Evolutionary conservation across 2,797 vertebrate species (phyloP).

Genomic region (Bradypodion ventrale): DNA sequence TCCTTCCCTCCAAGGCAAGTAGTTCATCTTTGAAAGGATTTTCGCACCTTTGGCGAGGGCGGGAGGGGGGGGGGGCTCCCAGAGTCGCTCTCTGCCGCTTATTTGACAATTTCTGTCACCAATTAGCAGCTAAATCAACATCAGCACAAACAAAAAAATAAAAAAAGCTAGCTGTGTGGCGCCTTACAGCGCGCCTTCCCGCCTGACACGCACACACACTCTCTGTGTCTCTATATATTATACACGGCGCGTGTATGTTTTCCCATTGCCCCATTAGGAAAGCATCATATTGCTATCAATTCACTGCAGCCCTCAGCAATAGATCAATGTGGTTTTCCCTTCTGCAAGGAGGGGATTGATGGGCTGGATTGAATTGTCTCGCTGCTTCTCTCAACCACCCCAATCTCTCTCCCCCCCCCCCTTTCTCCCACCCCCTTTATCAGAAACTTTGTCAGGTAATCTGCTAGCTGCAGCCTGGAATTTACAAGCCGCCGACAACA

Average conservation of each 20-base stretch:
- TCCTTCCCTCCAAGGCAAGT: slow-evolving; percentile 82
- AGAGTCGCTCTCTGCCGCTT: slow-evolving; percentile 93
- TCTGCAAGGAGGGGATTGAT: slow-evolving; percentile 80
- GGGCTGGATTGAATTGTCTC: slow-evolving; percentile 87
- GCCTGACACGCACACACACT: slow-evolving; percentile 1
- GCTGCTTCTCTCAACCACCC: slow-evolving; percentile 70
- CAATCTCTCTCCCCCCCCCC: slow-evolving; percentile 1
- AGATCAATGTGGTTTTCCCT: slow-evolving; percentile 78
- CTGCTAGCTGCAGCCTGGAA: slow-evolving; percentile 85
- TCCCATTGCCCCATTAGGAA: slow-evolving; percentile 81
- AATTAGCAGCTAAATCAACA: slow-evolving; percentile 99
- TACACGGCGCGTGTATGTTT: slow-evolving; percentile 79
- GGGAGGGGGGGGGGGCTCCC: slow-evolving; percentile 86
- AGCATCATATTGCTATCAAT: slow-evolving; percentile 83
- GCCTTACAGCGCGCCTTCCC: slow-evolving; percentile 57
- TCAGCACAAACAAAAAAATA: slow-evolving; percentile 92
- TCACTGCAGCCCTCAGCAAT: slow-evolving; percentile 75
- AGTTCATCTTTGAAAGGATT: slow-evolving; percentile 90
- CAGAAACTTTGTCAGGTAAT: slow-evolving; percentile 92
- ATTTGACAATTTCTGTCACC: slow-evolving; percentile 99
- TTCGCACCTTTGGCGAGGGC: slow-evolving; percentile 95
- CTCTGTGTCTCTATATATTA: slow-evolving; percentile 41
- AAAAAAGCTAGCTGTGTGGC: slow-evolving; percentile 55
- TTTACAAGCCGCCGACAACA: slow-evolving; percentile 93
- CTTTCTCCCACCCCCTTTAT: slow-evolving; percentile 66